Percentiles rank a stretch among this genome's conserved stretches.
phyloP scores from a whole-genome alignment of 2,888 invertebrate species.

The Anthophora plumipes region DNA sequence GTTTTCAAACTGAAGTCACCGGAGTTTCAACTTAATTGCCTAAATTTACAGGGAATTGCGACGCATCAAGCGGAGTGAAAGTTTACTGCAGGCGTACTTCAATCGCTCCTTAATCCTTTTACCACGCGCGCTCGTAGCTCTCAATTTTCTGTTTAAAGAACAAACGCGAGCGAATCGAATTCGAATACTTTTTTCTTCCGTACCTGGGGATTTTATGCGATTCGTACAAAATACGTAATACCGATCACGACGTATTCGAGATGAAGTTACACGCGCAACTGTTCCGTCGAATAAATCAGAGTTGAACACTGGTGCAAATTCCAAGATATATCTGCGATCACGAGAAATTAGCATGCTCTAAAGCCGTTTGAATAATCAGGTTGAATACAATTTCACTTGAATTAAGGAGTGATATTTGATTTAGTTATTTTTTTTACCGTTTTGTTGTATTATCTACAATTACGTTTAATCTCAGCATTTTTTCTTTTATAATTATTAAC shows the following conservation, averaged over 20 bases:
- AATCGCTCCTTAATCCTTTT: conserved; percentile 6
- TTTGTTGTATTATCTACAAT: too few relatives aligned
- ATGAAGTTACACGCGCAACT: conserved; percentile 1
- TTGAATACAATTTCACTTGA: background rate
- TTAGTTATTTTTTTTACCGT: background rate
- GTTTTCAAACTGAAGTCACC: background rate
- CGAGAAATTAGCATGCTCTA: conserved; percentile 16
- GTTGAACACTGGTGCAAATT: background rate
- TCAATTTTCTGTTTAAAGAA: conserved; percentile 7
- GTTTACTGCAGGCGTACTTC: background rate
- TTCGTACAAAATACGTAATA: background rate
- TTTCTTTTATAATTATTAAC: background rate
- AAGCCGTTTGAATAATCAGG: background rate
- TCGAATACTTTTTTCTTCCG: background rate
- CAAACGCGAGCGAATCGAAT: background rate
- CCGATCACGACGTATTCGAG: background rate
- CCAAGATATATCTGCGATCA: conserved; percentile 2
- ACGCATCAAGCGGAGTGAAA: background rate
- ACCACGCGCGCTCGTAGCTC: conserved; percentile 6
- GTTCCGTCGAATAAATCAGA: conserved; percentile 12
- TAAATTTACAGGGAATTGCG: conserved; percentile 13
- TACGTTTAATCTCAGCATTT: background rate
- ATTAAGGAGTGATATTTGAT: background rate
- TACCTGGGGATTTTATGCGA: background rate
- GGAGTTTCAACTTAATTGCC: conserved; percentile 28